Conservation (phyloP, 1,140 invertebrate genomes). For the Drosophila lacteicornis region DNA sequence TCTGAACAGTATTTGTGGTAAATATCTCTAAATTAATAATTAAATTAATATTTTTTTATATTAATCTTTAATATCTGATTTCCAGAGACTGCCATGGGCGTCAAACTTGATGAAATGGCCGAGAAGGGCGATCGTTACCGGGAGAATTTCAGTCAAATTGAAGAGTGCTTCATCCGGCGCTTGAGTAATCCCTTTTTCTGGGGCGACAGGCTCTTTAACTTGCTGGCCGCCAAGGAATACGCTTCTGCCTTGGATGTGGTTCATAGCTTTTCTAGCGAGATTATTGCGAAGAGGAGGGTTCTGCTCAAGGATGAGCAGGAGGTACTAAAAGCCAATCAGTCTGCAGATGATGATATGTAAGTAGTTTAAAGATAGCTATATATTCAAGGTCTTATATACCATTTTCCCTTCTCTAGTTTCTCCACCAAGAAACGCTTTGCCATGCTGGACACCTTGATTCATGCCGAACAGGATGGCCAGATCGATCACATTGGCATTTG, state of each 20-base stretch:
- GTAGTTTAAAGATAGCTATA: not conserved
- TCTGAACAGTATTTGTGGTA: conserved; percentile 92
- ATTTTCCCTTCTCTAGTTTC: conserved; percentile 9
- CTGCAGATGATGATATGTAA: conserved; percentile 61
- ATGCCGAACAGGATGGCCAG: conserved; percentile 85
- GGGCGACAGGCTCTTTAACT: conserved; percentile 59
- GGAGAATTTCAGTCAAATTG: conserved; percentile 63
- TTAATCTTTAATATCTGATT: not conserved
- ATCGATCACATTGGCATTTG: conserved; percentile 89
- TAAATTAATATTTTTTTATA: no score
- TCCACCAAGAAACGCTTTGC: conserved; percentile 87
- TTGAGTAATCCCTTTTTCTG: conserved; percentile 64
- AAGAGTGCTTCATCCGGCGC: conserved; percentile 63
- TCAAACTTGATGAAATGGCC: conserved; percentile 83
- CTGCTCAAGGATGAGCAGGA: conserved; percentile 45
- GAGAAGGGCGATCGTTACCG: conserved; percentile 75
- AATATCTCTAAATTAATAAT: not conserved
- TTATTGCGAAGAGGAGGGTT: conserved; percentile 66
- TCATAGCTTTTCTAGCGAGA: conserved; percentile 74
- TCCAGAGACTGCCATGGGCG: conserved; percentile 93
- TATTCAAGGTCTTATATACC: rapidly evolving
- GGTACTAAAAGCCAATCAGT: not conserved
- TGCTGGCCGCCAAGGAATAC: conserved; percentile 50
- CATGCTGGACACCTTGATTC: conserved; percentile 92
- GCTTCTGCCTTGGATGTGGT: conserved; percentile 48